Evolutionary conservation across 2,888 invertebrate genomes (phyloP).

Genomic region (Leptinotarsa haldemani): DNA sequence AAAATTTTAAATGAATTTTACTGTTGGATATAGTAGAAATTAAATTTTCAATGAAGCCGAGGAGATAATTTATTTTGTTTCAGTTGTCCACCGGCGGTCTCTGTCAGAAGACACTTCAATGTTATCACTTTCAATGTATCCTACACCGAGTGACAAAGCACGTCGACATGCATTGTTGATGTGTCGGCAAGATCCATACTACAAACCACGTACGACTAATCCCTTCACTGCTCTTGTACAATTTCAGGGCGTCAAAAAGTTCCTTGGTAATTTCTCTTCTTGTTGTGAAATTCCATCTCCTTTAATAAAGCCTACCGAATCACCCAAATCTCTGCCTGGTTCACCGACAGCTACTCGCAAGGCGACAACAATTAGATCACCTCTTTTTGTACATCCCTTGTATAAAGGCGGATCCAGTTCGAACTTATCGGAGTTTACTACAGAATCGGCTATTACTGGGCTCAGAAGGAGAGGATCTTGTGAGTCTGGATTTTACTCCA

Average conservation of each 20-base stretch:
- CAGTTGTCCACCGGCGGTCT: constrained; percentile 78
- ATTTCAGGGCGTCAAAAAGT: constrained; percentile 85
- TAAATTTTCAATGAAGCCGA: not conserved
- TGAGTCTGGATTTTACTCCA: constrained; percentile 91
- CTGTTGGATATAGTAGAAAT: too few relatives aligned
- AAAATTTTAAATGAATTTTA: not conserved
- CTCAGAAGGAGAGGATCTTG: constrained; percentile 84
- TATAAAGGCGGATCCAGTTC: constrained; percentile 63
- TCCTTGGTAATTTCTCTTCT: constrained; percentile 83
- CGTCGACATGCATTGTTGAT: constrained; percentile 81
- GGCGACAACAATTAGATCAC: constrained; percentile 59
- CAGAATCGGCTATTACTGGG: constrained; percentile 44
- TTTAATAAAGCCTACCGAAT: constrained; percentile 64
- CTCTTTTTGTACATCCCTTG: constrained; percentile 71
- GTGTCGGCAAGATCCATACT: constrained; percentile 86
- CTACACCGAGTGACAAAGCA: constrained; percentile 80
- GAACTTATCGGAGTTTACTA: constrained; percentile 61
- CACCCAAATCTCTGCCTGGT: constrained; percentile 68
- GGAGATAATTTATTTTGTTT: constrained; percentile 29
- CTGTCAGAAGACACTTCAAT: constrained; percentile 77
- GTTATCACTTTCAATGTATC: constrained; percentile 71
- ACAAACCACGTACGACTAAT: constrained; percentile 78
- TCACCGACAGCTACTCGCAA: constrained; percentile 67
- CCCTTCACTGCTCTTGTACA: constrained; percentile 81
- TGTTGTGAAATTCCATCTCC: constrained; percentile 83